Evolutionary conservation across 2,797 vertebrate genomes (phyloP), one percentile per base, ranked within the genome.

Genomic region (Myotis vivesi): DNA sequence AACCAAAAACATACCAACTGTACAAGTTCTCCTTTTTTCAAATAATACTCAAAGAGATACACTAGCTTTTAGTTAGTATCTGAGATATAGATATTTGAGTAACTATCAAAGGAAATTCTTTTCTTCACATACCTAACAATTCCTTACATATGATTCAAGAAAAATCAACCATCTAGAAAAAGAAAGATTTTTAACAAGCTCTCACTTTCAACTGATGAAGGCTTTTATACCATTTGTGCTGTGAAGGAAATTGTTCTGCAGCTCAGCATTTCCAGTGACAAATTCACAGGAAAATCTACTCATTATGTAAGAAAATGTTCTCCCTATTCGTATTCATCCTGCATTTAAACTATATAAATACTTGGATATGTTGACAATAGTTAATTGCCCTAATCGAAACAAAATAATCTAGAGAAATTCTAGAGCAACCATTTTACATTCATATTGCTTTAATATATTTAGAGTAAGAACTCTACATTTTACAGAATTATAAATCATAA

Each of bases 341-440:
- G 51, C 92, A 94, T 79, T 92, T 84, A 94, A 94, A 85, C 5
- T 44, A 91, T 22, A 17, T 81, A 49, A 87, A 41, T 77, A 89
- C 57, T 41, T 87, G 1, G 64, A 75, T 33, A 91, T 44, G 6
- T 0, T 68, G 46, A 77, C 41, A 92, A 93, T 30, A 92, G 62
- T 71, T 94, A 88, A 93, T 33, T 92, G 53, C 69, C 33, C 82
- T 88, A 79, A 89, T 62, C 55, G 12, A 46, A 66, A 94, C 38
- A 91, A 94, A 96, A 95, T 69, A 92, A 77, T 92, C 20, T 36
- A 88, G 36, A 92, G 46, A 86, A 95, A 92, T 71, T 57, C n/a
- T 71, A 53, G 13, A 84, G 53, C 8, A 89, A 51, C n/a, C 25
- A 73, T 76, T 93, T 94, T 93, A 88, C 30, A 94, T 68, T 92